A percentile compares a stretch with the other conserved stretches of the same genome.
Evolutionary conservation across 2,888 invertebrate genomes (phyloP).

Genomic region (Drosophila mulleri): DNA sequence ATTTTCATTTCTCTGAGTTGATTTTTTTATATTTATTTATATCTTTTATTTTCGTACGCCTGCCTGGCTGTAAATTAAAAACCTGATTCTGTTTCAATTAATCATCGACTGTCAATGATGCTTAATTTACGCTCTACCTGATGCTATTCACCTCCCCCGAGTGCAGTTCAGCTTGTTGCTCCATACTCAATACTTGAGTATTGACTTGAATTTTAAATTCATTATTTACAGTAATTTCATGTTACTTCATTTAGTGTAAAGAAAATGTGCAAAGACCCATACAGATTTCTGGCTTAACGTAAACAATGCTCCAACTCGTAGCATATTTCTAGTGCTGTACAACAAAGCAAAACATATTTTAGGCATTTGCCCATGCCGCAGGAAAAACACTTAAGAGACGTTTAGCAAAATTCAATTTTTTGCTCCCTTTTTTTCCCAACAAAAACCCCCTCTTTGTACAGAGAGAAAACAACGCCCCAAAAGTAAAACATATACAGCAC

Average conservation of each 20-base stretch:
- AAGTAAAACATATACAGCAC: constrained; percentile 53
- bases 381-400: constrained; percentile 57
- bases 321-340: constrained; percentile 10
- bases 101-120: constrained; percentile 75
- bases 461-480: constrained; percentile 71
- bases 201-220: constrained; percentile 17
- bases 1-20: constrained; percentile 35
- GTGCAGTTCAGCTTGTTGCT: constrained; percentile 38
- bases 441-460: constrained; percentile 23
- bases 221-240: neutral
- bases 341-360: constrained; percentile 61
- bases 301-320: constrained; percentile 14
- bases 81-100: constrained; percentile 73
- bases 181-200: constrained; percentile 28
- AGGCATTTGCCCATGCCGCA: constrained; percentile 33
- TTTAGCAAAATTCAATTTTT: constrained; percentile 66
- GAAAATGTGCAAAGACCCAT: neutral
- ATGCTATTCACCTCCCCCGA: neutral
- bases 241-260: too few relatives aligned
- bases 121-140: constrained; percentile 56
- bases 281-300: neutral
- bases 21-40: constrained; percentile 12
- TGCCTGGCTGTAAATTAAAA: constrained; percentile 62
- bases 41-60: neutral
- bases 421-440: constrained; percentile 27